A percentile compares a stretch with the other conserved stretches of the same genome.
These are phyloP conservation scores for Apostichopus japonicus DNA, from an alignment of 35 echinoderm and acorn worm species.

Conservation along the genomic window DNA sequence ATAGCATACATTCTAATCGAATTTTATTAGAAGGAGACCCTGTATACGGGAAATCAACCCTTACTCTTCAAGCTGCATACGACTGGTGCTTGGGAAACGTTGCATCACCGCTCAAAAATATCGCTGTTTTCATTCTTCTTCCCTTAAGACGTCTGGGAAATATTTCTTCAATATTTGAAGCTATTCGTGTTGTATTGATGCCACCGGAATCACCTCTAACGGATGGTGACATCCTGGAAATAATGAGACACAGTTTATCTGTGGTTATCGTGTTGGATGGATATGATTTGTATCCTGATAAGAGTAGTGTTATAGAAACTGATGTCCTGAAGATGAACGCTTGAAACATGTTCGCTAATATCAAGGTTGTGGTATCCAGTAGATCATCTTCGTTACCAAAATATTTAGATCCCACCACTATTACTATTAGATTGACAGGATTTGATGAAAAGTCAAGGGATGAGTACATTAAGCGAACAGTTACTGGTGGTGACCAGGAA, in stretches of 20 bases:
- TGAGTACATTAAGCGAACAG: background rate
- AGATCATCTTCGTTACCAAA: background rate
- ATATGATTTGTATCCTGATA: constrained; percentile 28
- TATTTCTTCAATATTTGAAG: no score
- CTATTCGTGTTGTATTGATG: no score
- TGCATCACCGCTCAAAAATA: no score
- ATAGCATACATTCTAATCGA: no score
- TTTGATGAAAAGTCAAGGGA: background rate
- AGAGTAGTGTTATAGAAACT: background rate
- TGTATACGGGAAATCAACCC: no score
- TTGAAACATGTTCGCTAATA: constrained; percentile 29
- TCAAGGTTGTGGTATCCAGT: background rate
- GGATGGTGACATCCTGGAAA: no score
- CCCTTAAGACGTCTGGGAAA: no score
- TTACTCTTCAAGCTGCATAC: no score
- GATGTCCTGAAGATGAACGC: background rate
- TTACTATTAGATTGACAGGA: background rate
- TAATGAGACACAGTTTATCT: background rate
- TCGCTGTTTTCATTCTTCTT: no score
- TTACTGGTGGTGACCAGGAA: background rate
- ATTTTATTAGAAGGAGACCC: no score
- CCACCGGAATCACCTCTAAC: no score
- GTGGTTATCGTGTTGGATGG: constrained; percentile 3
- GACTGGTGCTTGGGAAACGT: no score
- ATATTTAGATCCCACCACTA: background rate